A percentile compares a stretch with the other conserved stretches of the same genome.
phyloP scores from a whole-genome alignment of 2,113 vertebrate genomes.

The Phasianus colchicus region DNA sequence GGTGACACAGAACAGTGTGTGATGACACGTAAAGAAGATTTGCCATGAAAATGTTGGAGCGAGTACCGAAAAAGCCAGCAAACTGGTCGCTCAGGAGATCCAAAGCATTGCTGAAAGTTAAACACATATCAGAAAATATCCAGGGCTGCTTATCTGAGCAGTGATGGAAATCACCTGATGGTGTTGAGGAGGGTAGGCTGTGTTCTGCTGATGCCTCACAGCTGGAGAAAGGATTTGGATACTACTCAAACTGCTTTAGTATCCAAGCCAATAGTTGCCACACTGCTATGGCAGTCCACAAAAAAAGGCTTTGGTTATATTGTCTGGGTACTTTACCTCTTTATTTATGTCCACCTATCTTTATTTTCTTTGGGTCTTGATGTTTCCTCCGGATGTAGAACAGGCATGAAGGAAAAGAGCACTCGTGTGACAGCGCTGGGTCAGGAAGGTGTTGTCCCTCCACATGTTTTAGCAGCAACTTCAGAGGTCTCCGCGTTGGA shows the following conservation, averaged over 20 bases:
- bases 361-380: background rate
- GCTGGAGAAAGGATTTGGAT: background rate
- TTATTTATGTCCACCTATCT: background rate
- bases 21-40: background rate
- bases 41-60: background rate
- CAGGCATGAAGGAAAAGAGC: rapidly evolving
- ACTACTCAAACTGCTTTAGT: background rate
- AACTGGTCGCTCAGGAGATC: background rate
- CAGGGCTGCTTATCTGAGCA: background rate
- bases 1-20: background rate
- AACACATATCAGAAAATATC: rapidly evolving
- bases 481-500: background rate
- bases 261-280: background rate
- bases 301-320: background rate
- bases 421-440: rapidly evolving
- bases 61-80: background rate
- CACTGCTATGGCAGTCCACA: background rate
- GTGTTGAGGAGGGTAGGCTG: background rate
- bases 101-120: rapidly evolving
- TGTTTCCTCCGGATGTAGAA: background rate
- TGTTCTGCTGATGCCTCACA: background rate
- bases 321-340: background rate
- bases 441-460: background rate
- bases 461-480: background rate
- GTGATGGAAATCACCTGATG: rapidly evolving